These are phyloP conservation scores for Agrilus cyanescens DNA, from an alignment of 2,888 invertebrate species.

Conservation along the genomic window DNA sequence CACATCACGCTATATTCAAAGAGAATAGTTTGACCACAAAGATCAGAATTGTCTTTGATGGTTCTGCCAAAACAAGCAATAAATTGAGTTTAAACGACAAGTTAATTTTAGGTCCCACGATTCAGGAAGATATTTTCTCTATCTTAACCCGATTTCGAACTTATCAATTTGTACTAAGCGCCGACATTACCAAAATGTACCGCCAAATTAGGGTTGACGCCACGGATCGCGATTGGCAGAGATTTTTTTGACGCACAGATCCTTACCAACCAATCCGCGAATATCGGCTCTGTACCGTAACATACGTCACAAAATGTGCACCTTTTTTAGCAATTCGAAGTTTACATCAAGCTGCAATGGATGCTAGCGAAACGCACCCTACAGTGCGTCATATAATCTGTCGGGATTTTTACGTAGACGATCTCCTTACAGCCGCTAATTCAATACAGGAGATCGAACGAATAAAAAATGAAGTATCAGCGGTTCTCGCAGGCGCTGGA, in stretches of 20 bases:
- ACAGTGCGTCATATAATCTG: slow-evolving; percentile 5
- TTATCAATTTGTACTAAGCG: neutral
- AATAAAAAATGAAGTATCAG: neutral
- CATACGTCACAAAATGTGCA: slow-evolving; percentile 5
- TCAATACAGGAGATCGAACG: slow-evolving; percentile 4
- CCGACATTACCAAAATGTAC: slow-evolving; percentile 1
- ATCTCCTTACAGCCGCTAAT: slow-evolving; percentile 8
- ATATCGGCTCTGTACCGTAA: slow-evolving; percentile 6
- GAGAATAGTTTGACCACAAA: too few species aligned
- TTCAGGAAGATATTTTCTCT: too few species aligned
- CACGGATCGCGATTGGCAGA: too few species aligned
- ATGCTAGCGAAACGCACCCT: too few species aligned
- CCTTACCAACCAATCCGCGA: neutral
- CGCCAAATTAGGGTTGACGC: neutral
- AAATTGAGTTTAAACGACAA: too few species aligned
- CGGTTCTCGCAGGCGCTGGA: slow-evolving; percentile 1
- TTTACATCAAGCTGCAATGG: slow-evolving; percentile 8
- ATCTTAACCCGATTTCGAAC: neutral
- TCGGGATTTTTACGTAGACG: slow-evolving; percentile 15
- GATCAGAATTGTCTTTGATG: too few species aligned
- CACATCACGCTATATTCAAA: too few species aligned
- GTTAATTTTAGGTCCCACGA: too few species aligned
- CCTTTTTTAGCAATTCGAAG: slow-evolving; percentile 4
- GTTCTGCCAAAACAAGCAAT: too few species aligned
- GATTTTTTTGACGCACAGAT: neutral